Evolutionary conservation across 2,888 invertebrate species (phyloP), one percentile per base, ranked within the genome.

Genomic region (Hemicrepidius hirtus): DNA sequence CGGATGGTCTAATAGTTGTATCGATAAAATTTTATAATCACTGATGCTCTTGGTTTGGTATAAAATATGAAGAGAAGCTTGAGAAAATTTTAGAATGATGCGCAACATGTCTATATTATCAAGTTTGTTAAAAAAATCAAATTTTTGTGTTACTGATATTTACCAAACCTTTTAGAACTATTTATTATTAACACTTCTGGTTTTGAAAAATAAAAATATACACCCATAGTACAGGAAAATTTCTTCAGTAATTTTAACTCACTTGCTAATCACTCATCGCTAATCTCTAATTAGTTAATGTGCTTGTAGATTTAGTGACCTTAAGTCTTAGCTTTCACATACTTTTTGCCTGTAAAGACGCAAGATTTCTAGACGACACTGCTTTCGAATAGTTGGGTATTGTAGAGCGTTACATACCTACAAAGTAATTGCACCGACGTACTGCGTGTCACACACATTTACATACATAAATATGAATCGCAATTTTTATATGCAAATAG

Each of bases 401-500:
- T 55, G 12, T 44, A 53, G 28, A 57, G 32, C 24, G 68, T 68
- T 68, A 68, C 74, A 73, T 76, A 67, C 62, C 67, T 73, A 74
- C 21, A n/a, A 24, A 60, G 60, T 60, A 60, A 60, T 60, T 60
- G 37, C 60, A 9, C 13, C 59, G n/a, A 40, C 40, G 9, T 44
- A 63, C 59, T 68, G 62, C 68, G 49, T 53, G 44, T 71, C 24
- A 59, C 55, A 68, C 63, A 66, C 70, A 76, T 76, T 74, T 73
- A 75, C 73, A 74, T 76, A 68, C 66, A 76, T 73, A 74, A 74
- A 74, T 76, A 73, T 75, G 66, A 75, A 70, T 55, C 49, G 50
- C 60, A 73, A 75, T 73, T 76, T 77, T 78, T 72, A 73, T 73
- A 76, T 79, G 78, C 71, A 78, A 79, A 79, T 77, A 69, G 13